Evolutionary conservation across 2,888 invertebrate genomes (phyloP), one percentile per base, ranked within the genome.

Genomic region (Leptinotarsa juncta): DNA sequence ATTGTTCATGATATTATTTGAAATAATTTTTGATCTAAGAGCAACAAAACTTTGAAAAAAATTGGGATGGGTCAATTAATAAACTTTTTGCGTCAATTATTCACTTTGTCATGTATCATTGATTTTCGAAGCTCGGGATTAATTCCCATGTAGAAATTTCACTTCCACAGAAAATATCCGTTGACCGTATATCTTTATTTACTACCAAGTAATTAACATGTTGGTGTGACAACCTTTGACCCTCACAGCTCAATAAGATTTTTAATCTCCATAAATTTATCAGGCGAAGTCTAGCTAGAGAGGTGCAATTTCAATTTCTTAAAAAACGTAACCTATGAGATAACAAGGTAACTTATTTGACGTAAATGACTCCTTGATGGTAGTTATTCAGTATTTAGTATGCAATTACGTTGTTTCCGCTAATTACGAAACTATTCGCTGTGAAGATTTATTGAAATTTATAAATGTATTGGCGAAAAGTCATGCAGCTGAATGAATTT

Each of bases 401-500:
- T 53, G 66, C 71, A 72, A 74, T 77, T 72, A 74, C 70, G 60
- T 14, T 72, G 72, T 72, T 77, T 77, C 77, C 77, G 72, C 68
- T 74, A 74, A 77, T 77, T 62, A 70, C 66, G 67, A 57, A 66
- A 14, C 62, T 49, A 49, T 65, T 71, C 20, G 67, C 67, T 48
- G 53, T 14, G 4, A 23, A 71, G 65, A 74, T 74, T 74, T 74
- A 74, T 74, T 14, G 67, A 65, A 67, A 55, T 57, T 26, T 18
- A 65, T 68, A 55, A 65, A 65, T 65, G 68, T 42, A 53, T 53
- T n/a, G 32, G 7, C 42, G 62, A 62, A 62, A 62, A 62, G 32
- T 18, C n/a, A 26, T 62, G 62, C n/a, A 5, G 16, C 10, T n/a
- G 62, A 16, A 20, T 20, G 23, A 57, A 23, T 57, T 57, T 14